Base-by-base conservation (phyloP, 1,140 invertebrate genomes). In the Diabrotica undecimpunctata region DNA sequence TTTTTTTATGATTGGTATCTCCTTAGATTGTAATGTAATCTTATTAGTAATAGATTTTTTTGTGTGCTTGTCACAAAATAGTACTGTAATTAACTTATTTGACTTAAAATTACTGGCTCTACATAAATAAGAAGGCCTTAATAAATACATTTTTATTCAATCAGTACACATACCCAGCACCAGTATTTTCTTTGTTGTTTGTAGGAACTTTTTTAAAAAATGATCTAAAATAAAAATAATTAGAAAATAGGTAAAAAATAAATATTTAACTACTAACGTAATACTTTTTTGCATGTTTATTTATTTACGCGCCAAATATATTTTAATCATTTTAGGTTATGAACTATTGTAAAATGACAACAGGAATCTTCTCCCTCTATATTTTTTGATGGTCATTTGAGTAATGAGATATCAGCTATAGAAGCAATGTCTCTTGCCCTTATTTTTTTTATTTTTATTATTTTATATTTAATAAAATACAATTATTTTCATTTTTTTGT, bases 151-250 rank as follows among this genome's bases (percentile, higher is more conserved):
- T 25, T 13, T 54, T 8, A 54, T 58, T 38, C 7, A 36, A 37
- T 25, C 5, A 58, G 1, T 36, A 8, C n/a, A n/a, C 56, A 58
- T 12, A 35, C 11, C 25, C n/a, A 35, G 9, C 7, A 58, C 11
- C 56, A 35, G 7, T 62, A 13, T 50, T 14, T 10, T n/a, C 12
- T 39, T 54, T 7, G 14, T 51, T 39, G 35, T 61, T 62, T n/a
- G 61, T 9, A 36, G 51, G n/a, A 38, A 51, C n/a, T 62, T n/a
- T 36, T 35, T 35, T 62, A 46, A 62, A 62, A 36, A 62, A 62
- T 25, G 61, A 62, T 36, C 61, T 61, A n/a, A 54, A 62, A 62
- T 62, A 38, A 61, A 14, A 50, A 11, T 11, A 46, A 41, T 8
- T 36, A 61, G 10, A 10, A 51, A 36, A 14, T 46, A 25, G 41